Conservation (phyloP, 2,888 invertebrate species). For the Margaritifera margaritifera region DNA sequence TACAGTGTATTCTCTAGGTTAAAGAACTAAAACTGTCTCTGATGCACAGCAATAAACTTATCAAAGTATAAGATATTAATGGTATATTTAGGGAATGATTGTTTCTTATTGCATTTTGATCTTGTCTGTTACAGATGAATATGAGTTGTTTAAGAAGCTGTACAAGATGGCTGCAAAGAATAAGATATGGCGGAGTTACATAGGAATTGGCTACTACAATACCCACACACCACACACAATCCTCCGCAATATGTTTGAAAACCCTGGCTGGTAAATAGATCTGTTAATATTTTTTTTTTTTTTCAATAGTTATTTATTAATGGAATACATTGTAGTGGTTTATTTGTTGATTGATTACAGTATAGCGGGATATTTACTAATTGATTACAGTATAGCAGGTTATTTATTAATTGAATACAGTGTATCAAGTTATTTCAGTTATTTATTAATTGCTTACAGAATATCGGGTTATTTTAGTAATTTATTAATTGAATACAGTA, state of each 20-base stretch:
- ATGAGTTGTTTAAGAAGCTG: conserved; percentile 81
- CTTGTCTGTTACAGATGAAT: conserved; percentile 82
- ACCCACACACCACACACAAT: conserved; percentile 97
- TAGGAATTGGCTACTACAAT: conserved; percentile 99
- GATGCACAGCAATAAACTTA: background rate
- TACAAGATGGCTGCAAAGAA: conserved; percentile 79
- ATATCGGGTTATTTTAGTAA: no score
- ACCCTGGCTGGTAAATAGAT: conserved; percentile 91
- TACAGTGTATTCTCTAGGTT: no score
- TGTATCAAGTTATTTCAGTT: no score
- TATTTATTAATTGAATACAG: no score
- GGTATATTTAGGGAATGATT: background rate
- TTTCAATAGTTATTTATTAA: no score
- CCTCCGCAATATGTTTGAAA: conserved; percentile 96
- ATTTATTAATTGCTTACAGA: no score
- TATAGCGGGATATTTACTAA: no score
- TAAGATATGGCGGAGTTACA: conserved; percentile 94
- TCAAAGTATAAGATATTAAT: background rate
- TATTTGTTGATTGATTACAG: no score
- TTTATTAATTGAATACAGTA: no score
- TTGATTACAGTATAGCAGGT: no score
- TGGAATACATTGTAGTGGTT: no score
- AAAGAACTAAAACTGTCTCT: no score
- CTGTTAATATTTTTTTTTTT: background rate
- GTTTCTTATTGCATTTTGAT: background rate